A percentile compares a stretch with the other conserved stretches of the same genome.
These are phyloP conservation scores for Limenitis camilla DNA, from an alignment of 2,888 invertebrate genomes.

Conservation along the genomic window DNA sequence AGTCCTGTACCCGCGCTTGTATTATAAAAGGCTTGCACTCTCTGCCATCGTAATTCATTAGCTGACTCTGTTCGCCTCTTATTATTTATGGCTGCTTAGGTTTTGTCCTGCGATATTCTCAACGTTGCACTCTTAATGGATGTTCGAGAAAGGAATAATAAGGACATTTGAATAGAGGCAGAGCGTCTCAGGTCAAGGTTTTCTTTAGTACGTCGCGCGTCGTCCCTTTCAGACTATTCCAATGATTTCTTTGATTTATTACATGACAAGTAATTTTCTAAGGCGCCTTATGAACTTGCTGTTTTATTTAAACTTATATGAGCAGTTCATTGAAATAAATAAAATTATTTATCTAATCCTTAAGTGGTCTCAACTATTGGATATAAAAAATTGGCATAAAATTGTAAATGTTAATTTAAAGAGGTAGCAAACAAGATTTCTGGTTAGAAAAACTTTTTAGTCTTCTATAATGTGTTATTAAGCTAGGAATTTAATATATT, in stretches of 20 bases:
- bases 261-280: constrained; percentile 18
- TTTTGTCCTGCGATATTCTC: constrained; percentile 56
- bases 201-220: constrained; percentile 22
- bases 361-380: too few species aligned
- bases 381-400: too few species aligned
- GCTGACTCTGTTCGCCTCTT: constrained; percentile 51
- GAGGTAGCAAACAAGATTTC: too few species aligned
- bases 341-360: too few species aligned
- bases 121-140: constrained; percentile 48
- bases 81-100: constrained; percentile 64
- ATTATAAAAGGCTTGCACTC: constrained; percentile 47
- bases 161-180: constrained; percentile 52
- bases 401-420: too few species aligned
- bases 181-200: constrained; percentile 52
- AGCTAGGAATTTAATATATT: too few species aligned
- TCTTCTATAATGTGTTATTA: too few species aligned
- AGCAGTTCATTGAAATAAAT: neutral
- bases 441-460: too few species aligned
- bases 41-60: constrained; percentile 65
- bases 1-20: constrained; percentile 35
- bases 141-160: constrained; percentile 45
- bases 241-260: constrained; percentile 21
- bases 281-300: constrained; percentile 11
- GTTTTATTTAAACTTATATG: constrained; percentile 6
- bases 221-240: constrained; percentile 18